These are phyloP conservation scores for Micrasema minimum DNA, from an alignment of 1,140 invertebrate species.

Conservation along the genomic window DNA sequence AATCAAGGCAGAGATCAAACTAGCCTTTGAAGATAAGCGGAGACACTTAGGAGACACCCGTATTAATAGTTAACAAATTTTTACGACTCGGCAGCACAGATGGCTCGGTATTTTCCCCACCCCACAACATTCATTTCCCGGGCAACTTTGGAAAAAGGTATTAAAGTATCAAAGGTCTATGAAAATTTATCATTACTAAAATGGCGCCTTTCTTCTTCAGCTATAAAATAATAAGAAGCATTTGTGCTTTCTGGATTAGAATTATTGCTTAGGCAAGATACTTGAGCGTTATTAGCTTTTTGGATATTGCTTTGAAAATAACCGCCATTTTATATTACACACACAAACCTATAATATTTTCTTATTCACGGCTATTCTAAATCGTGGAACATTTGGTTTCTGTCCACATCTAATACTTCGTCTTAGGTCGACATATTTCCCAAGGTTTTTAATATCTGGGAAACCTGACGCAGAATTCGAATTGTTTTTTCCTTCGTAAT, in stretches of 20 bases:
- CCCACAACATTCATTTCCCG: not conserved
- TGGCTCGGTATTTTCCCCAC: not conserved
- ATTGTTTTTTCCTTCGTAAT: too few relatives aligned
- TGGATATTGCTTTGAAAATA: constrained; percentile 40
- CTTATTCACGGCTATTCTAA: too few relatives aligned
- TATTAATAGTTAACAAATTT: constrained; percentile 44
- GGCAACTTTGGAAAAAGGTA: constrained; percentile 1
- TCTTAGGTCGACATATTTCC: too few relatives aligned
- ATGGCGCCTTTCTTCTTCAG: constrained; percentile 3
- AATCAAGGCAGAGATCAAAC: constrained; percentile 35
- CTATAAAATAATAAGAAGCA: not conserved
- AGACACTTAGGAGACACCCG: constrained; percentile 19
- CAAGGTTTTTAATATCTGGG: too few relatives aligned
- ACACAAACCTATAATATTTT: too few relatives aligned
- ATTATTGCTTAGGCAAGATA: constrained; percentile 28
- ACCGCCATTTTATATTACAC: constrained; percentile 18
- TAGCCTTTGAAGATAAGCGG: constrained; percentile 24
- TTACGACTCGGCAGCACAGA: constrained; percentile 30
- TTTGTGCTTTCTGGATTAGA: not conserved
- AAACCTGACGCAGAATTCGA: too few relatives aligned
- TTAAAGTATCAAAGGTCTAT: not conserved
- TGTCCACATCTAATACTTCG: too few relatives aligned
- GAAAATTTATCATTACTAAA: not conserved
- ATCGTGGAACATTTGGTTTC: too few relatives aligned
- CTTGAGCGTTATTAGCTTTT: constrained; percentile 35